These are phyloP conservation scores for Drosophila kuntzei DNA, from an alignment of 2,888 invertebrate species.

Conservation along the genomic window DNA sequence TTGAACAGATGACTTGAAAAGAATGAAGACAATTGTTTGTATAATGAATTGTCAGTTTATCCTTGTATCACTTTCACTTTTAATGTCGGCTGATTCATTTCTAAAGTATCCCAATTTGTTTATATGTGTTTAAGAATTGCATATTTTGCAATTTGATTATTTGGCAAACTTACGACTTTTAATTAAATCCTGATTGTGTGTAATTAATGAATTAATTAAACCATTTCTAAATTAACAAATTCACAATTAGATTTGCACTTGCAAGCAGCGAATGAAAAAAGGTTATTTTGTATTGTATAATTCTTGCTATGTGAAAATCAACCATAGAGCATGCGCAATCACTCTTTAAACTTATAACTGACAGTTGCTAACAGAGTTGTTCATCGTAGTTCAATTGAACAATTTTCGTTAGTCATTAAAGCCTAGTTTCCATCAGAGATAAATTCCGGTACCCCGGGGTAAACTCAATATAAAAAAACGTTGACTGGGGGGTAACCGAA, in stretches of 20 bases:
- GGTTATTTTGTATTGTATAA: conserved; percentile 73
- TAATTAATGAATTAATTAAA: conserved; percentile 1
- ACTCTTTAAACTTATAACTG: conserved; percentile 6
- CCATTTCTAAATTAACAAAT: conserved; percentile 4
- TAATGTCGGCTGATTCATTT: background rate
- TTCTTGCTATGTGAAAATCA: conserved; percentile 39
- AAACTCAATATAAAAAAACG: no score
- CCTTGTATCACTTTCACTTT: background rate
- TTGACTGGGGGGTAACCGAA: no score
- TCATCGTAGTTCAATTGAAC: background rate
- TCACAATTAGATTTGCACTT: conserved; percentile 7
- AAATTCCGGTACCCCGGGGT: no score
- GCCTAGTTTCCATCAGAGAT: no score
- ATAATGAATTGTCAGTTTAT: background rate
- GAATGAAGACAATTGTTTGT: background rate
- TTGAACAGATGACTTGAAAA: background rate
- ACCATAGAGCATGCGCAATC: conserved; percentile 40
- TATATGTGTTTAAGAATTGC: background rate
- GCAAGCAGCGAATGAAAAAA: conserved; percentile 46
- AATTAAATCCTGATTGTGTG: background rate
- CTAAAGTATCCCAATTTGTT: conserved; percentile 4
- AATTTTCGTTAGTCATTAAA: no score
- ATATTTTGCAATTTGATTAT: conserved; percentile 1
- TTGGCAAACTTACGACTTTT: conserved; percentile 14
- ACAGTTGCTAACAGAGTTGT: conserved; percentile 2